phyloP scores from a whole-genome alignment of 2,797 vertebrate species.

The Melanotaenia nigrans region DNA sequence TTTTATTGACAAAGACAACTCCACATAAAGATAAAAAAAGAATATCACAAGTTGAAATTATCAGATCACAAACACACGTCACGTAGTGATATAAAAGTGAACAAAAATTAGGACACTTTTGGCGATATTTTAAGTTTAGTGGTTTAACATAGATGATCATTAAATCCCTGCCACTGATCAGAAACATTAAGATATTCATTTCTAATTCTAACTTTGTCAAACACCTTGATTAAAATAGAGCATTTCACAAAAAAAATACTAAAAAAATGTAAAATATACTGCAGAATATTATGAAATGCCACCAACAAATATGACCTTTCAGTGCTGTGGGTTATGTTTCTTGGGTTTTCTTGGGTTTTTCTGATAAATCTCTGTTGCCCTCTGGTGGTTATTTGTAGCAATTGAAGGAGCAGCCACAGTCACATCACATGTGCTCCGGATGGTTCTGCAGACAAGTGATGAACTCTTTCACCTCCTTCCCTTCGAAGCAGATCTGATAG shows the following conservation, averaged over 20 bases:
- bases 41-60: not conserved
- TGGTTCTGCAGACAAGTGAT: slow-evolving; percentile 89
- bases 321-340: not conserved
- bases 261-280: not conserved
- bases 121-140: slow-evolving; percentile 6
- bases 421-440: slow-evolving; percentile 82
- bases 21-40: slow-evolving; percentile 17
- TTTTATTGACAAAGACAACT: slow-evolving; percentile 51
- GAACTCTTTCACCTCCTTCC: slow-evolving; percentile 84
- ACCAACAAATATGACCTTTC: not conserved
- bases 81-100: slow-evolving; percentile 29
- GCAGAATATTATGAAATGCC: slow-evolving; percentile 1
- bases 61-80: slow-evolving; percentile 9
- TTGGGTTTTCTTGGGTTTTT: slow-evolving; percentile 10
- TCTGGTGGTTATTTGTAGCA: slow-evolving; percentile 44
- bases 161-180: not conserved
- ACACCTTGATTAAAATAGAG: not conserved
- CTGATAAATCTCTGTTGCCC: slow-evolving; percentile 30
- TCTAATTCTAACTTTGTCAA: not conserved
- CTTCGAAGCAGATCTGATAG: slow-evolving; percentile 89
- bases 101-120: slow-evolving; percentile 9
- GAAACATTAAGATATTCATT: not conserved
- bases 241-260: not conserved
- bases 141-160: not conserved
- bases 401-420: slow-evolving; percentile 5